Conservation (phyloP, 2,113 vertebrate genomes). For the Artemisiospiza belli region DNA sequence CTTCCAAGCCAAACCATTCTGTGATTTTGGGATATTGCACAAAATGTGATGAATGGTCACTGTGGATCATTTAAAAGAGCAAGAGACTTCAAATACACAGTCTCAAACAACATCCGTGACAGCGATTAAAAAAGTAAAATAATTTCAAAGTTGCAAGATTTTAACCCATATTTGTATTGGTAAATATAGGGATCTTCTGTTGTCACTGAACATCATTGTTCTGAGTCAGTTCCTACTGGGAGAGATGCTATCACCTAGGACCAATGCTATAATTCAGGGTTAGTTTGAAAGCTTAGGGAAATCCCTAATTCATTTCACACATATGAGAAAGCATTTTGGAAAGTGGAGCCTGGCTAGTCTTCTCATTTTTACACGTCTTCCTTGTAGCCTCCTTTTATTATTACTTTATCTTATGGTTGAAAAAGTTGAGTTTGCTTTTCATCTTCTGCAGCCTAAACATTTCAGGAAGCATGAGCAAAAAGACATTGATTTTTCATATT, state of each 20-base stretch:
- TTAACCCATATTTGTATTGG: not conserved
- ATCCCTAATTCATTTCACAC: not conserved
- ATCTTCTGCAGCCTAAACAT: constrained; percentile 9
- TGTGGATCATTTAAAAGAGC: not conserved
- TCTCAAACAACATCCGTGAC: not conserved
- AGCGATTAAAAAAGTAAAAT: not conserved
- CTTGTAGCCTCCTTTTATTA: not conserved
- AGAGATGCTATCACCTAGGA: not conserved
- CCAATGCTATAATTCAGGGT: not conserved
- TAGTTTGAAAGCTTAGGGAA: not conserved
- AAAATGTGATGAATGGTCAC: not conserved
- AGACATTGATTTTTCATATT: not conserved
- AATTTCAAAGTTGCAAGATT: not conserved
- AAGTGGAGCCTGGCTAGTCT: not conserved
- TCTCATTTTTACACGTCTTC: constrained; percentile 5
- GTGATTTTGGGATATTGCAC: not conserved
- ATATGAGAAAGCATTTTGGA: not conserved
- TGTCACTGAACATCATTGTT: not conserved
- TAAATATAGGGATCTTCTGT: not conserved
- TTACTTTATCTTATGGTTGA: not conserved
- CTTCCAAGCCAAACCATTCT: not conserved
- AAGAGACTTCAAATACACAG: not conserved
- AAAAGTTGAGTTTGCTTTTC: not conserved
- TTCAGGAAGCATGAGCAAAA: constrained; percentile 14
- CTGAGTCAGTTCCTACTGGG: not conserved